Evolutionary conservation across 2,113 vertebrate species (phyloP).

Genomic region (Pseudopodoces humilis): DNA sequence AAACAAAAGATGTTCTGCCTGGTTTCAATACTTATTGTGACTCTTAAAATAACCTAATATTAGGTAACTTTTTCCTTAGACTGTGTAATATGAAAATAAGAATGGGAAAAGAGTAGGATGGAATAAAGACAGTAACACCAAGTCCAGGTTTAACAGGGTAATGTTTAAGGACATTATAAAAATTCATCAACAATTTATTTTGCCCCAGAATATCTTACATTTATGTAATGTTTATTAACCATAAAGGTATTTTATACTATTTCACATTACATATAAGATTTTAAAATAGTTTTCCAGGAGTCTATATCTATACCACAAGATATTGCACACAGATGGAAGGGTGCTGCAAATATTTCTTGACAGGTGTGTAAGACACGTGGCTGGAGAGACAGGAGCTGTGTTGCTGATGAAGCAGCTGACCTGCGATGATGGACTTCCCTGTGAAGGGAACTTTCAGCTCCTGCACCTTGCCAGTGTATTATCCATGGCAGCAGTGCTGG

Average conservation of each 20-base stretch:
- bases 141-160: neutral
- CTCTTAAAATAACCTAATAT: neutral
- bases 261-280: neutral
- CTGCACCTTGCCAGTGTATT: neutral
- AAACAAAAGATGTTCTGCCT: neutral
- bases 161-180: neutral
- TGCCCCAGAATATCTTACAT: neutral
- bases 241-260: neutral
- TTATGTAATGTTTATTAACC: neutral
- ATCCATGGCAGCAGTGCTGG: neutral
- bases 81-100: neutral
- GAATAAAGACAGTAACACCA: neutral
- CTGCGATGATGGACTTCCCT: neutral
- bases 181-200: neutral
- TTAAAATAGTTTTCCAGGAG: neutral
- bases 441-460: neutral
- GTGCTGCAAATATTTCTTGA: neutral
- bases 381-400: neutral
- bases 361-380: neutral
- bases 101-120: neutral
- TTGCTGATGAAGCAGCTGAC: neutral
- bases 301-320: neutral
- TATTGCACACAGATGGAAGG: neutral
- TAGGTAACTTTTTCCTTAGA: conserved; percentile 6
- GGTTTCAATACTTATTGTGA: neutral